Evolutionary conservation across 2,797 vertebrate species (phyloP).

Genomic region (Platyrinchus mystaceus): DNA sequence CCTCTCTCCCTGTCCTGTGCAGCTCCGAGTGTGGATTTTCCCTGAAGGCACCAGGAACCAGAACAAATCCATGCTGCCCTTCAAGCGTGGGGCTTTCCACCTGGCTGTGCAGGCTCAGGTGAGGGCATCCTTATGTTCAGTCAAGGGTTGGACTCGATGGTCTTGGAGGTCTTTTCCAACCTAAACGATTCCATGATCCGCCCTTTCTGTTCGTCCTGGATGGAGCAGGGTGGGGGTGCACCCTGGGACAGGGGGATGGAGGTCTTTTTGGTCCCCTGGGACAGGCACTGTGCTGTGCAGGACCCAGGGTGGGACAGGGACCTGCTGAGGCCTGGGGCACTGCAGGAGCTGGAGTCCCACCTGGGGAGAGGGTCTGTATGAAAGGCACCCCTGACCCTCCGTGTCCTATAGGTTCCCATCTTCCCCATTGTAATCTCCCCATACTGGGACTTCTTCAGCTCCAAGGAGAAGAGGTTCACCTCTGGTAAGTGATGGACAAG

Average conservation of each 20-base stretch:
- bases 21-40: constrained; percentile 82
- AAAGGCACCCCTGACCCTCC: background rate
- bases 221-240: fast-evolving
- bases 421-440: constrained; percentile 73
- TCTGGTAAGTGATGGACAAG: constrained; percentile 55
- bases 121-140: fast-evolving
- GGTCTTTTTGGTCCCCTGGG: background rate
- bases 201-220: background rate
- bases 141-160: fast-evolving
- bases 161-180: background rate
- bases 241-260: background rate
- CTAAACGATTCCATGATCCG: background rate
- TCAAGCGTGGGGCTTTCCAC: constrained; percentile 84
- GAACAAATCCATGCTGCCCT: constrained; percentile 78
- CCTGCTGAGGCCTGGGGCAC: background rate
- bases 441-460: constrained; percentile 74
- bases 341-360: background rate
- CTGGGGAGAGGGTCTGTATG: background rate
- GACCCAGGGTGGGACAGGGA: background rate
- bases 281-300: background rate
- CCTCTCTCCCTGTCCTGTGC: background rate
- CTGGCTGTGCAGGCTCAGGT: constrained; percentile 59
- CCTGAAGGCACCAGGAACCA: constrained; percentile 84
- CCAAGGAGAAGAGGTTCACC: constrained; percentile 76
- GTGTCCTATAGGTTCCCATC: constrained; percentile 67